phyloP scores from a whole-genome alignment of 2,113 vertebrate species.

The Eretmochelys imbricata region DNA sequence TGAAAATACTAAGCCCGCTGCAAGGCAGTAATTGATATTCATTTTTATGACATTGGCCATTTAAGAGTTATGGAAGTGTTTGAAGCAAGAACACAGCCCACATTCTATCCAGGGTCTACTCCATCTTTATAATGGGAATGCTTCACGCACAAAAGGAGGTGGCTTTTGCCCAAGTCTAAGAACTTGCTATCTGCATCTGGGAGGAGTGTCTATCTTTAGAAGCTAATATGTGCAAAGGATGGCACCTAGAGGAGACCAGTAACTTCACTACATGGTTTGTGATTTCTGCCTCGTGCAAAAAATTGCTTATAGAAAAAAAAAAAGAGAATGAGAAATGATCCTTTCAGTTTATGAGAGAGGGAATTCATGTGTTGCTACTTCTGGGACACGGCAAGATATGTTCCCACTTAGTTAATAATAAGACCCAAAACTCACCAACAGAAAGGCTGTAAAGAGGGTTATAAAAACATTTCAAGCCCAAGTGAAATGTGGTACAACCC shows the following conservation, averaged over 20 bases:
- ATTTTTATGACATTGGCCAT: constrained; percentile 63
- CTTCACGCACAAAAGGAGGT: constrained; percentile 17
- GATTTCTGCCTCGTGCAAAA: constrained; percentile 39
- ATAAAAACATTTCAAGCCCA: constrained; percentile 50
- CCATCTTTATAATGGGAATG: neutral
- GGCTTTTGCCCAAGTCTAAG: constrained; percentile 14
- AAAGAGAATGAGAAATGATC: neutral
- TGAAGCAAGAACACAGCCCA: neutral
- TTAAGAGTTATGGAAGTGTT: constrained; percentile 62
- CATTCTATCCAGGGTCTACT: constrained; percentile 53
- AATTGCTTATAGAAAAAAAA: neutral
- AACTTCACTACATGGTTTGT: neutral
- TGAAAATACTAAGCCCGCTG: constrained; percentile 71
- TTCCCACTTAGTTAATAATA: constrained; percentile 41
- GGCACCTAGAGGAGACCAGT: neutral
- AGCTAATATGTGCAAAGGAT: constrained; percentile 50
- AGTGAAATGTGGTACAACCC: neutral
- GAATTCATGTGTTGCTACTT: constrained; percentile 53
- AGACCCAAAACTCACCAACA: constrained; percentile 48
- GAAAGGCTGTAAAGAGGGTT: constrained; percentile 49
- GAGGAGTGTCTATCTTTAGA: constrained; percentile 10
- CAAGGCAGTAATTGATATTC: constrained; percentile 69
- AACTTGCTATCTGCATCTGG: constrained; percentile 3
- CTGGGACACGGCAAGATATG: constrained; percentile 43
- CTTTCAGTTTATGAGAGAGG: constrained; percentile 16